These are phyloP conservation scores for Parus major DNA, from an alignment of 2,113 vertebrate genomes.

Conservation along the genomic window DNA sequence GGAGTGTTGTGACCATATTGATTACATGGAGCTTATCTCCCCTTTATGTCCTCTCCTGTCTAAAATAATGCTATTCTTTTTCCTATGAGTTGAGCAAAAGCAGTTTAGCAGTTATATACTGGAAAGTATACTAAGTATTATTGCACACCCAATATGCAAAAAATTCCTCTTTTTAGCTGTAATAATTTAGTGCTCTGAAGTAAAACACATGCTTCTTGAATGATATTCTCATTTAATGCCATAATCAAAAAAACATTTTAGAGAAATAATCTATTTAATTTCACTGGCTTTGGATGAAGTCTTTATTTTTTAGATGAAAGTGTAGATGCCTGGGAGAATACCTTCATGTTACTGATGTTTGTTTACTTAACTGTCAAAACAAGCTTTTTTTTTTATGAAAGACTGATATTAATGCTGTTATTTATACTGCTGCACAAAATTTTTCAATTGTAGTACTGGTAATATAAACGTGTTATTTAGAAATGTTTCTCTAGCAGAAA, in stretches of 20 bases:
- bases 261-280: background rate
- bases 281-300: background rate
- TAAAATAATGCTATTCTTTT: background rate
- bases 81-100: background rate
- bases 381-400: background rate
- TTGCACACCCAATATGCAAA: background rate
- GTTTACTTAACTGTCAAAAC: background rate
- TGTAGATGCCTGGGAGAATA: background rate
- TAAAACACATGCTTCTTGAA: background rate
- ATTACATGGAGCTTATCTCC: background rate
- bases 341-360: background rate
- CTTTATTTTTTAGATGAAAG: background rate
- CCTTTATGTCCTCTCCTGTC: background rate
- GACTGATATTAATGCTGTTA: background rate
- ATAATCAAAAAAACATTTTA: rapidly evolving
- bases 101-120: background rate
- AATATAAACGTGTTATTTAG: background rate
- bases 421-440: background rate
- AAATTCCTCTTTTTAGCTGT: background rate
- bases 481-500: background rate
- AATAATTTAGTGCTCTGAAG: background rate
- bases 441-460: background rate
- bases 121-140: background rate
- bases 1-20: background rate
- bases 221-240: background rate